phyloP scores from a whole-genome alignment of 2,797 vertebrate species.

The Helicolenus hilgendorfi region DNA sequence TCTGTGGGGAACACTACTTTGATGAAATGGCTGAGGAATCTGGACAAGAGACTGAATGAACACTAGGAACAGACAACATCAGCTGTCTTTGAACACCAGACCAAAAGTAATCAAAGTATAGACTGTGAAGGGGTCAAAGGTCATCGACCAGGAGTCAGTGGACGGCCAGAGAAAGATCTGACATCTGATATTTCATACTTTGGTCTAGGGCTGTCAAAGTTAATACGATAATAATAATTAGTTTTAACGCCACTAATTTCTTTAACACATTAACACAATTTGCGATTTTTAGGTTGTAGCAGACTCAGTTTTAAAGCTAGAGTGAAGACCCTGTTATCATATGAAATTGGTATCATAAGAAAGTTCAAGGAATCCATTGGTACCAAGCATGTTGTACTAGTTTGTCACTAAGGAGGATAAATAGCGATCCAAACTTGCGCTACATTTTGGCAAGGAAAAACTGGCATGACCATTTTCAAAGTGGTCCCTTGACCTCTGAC shows the following conservation, averaged over 20 bases:
- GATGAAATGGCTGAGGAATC: conserved; percentile 48
- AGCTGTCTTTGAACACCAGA: neutral
- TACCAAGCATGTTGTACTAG: accelerated
- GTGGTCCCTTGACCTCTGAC: no score
- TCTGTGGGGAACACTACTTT: neutral
- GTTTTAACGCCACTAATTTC: no score
- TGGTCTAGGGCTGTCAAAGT: neutral
- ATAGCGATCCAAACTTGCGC: neutral
- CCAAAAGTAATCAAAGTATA: conserved; percentile 4
- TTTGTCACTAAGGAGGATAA: neutral
- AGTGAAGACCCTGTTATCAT: neutral
- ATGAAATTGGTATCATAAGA: neutral
- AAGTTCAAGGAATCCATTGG: neutral
- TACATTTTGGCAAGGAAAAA: neutral
- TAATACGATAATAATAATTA: accelerated
- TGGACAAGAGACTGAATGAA: conserved; percentile 33
- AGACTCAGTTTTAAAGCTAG: no score
- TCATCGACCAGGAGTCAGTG: conserved; percentile 12
- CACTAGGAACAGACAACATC: neutral
- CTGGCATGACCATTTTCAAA: neutral
- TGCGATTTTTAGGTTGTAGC: no score
- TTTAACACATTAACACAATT: no score
- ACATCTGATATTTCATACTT: neutral
- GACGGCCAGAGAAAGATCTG: conserved; percentile 21
- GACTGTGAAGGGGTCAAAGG: conserved; percentile 23